These are phyloP conservation scores for Apodemus sylvaticus DNA, from an alignment of 2,113 vertebrate species.

Conservation along the genomic window DNA sequence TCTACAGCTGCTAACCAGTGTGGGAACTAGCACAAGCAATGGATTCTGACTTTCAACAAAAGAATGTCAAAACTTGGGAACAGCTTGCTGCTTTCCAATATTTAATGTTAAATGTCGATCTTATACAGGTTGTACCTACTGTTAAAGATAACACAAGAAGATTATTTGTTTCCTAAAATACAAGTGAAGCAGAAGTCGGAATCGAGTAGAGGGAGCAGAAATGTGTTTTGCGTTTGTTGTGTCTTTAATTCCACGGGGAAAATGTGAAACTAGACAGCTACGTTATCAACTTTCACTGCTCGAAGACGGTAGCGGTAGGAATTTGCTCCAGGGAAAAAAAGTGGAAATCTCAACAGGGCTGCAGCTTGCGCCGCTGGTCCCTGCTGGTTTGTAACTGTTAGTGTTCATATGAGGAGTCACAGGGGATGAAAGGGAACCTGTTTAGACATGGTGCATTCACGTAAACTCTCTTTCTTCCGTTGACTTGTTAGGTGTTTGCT, in stretches of 20 bases:
- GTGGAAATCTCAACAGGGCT: slow-evolving; percentile 58
- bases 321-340: slow-evolving; percentile 56
- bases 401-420: slow-evolving; percentile 48
- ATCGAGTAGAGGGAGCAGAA: not conserved
- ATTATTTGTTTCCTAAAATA: slow-evolving; percentile 43
- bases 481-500: not conserved
- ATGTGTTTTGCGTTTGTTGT: not conserved
- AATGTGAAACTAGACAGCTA: slow-evolving; percentile 29
- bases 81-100: not conserved
- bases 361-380: slow-evolving; percentile 13
- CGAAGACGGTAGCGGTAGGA: slow-evolving; percentile 55
- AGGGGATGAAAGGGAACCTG: not conserved
- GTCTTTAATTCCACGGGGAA: slow-evolving; percentile 11
- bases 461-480: not conserved
- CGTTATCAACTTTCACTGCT: slow-evolving; percentile 43
- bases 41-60: not conserved
- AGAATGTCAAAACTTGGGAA: not conserved
- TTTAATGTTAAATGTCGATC: slow-evolving; percentile 12
- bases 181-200: not conserved
- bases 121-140: not conserved
- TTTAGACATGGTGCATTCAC: not conserved
- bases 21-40: not conserved
- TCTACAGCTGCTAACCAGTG: not conserved
- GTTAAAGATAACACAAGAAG: not conserved
- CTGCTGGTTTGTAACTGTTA: slow-evolving; percentile 20